Conservation (phyloP, 2,888 invertebrate species). For the Asteroscopus sphinx region DNA sequence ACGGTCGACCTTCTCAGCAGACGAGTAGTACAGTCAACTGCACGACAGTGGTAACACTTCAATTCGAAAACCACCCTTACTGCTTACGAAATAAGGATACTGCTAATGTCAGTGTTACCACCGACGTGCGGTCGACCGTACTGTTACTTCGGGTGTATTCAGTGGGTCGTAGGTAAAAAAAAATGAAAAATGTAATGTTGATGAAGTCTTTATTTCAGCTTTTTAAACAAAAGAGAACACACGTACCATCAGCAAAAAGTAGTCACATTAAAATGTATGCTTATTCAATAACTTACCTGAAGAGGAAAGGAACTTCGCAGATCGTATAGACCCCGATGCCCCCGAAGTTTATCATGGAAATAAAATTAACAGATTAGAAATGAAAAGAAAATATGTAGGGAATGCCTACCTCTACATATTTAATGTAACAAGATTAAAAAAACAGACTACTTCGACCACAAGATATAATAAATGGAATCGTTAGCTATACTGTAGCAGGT, state of each 20-base stretch:
- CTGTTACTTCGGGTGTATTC: too few relatives aligned
- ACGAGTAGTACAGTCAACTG: too few relatives aligned
- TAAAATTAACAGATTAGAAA: constrained; percentile 79
- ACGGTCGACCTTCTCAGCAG: too few relatives aligned
- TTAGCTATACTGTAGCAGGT: too few relatives aligned
- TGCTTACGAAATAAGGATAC: too few relatives aligned
- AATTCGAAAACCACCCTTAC: too few relatives aligned
- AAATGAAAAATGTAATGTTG: too few relatives aligned
- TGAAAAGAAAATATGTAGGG: constrained; percentile 62
- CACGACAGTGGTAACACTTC: too few relatives aligned
- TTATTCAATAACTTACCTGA: constrained; percentile 72
- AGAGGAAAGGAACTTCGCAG: constrained; percentile 67
- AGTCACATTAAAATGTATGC: constrained; percentile 10
- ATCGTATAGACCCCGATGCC: constrained; percentile 67
- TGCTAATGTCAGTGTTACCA: too few relatives aligned
- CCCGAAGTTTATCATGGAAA: constrained; percentile 81
- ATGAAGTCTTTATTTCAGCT: constrained; percentile 20
- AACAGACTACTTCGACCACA: neutral
- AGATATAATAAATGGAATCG: too few relatives aligned
- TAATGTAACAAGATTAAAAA: constrained; percentile 12
- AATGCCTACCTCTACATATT: constrained; percentile 13
- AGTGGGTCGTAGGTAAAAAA: too few relatives aligned
- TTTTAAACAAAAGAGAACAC: neutral
- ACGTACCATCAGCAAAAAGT: constrained; percentile 5
- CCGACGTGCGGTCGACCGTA: too few relatives aligned